phyloP scores from a whole-genome alignment of 2,888 invertebrate genomes.

The Clanis bilineata region DNA sequence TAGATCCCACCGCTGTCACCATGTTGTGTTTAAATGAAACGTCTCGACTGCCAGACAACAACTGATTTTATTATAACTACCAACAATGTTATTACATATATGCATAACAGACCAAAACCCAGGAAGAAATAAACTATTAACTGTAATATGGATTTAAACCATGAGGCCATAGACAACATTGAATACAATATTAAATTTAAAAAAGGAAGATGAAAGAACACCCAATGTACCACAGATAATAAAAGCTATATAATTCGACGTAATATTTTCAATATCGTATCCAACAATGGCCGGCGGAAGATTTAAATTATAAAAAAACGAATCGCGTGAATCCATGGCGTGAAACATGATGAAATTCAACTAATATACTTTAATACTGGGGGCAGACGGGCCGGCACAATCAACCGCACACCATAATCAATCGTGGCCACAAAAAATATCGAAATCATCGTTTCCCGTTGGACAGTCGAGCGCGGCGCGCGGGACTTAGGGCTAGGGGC shows the following conservation, averaged over 20 bases:
- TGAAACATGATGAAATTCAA: constrained; percentile 15
- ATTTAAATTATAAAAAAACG: constrained; percentile 7
- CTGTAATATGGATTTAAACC: no score
- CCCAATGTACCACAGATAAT: not conserved
- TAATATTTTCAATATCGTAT: constrained; percentile 3
- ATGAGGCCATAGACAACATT: not conserved
- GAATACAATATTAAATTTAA: not conserved
- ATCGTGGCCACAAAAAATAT: constrained; percentile 58
- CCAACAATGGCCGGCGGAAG: constrained; percentile 7
- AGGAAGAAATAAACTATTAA: no score
- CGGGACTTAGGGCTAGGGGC: constrained; percentile 28
- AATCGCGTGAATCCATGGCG: constrained; percentile 13
- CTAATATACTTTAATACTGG: constrained; percentile 2
- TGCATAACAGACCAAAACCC: no score
- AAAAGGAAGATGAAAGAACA: not conserved
- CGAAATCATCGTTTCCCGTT: constrained; percentile 18
- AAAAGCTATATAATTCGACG: constrained; percentile 10
- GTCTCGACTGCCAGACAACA: no score
- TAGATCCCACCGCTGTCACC: no score
- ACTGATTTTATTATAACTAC: no score
- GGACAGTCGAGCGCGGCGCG: constrained; percentile 21
- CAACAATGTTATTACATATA: no score
- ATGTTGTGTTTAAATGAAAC: no score
- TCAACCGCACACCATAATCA: constrained; percentile 57
- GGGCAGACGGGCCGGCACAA: constrained; percentile 32